A percentile compares a stretch with the other conserved stretches of the same genome.
phyloP scores from a whole-genome alignment of 2,888 invertebrate genomes.

The Cartodere bifasciata region DNA sequence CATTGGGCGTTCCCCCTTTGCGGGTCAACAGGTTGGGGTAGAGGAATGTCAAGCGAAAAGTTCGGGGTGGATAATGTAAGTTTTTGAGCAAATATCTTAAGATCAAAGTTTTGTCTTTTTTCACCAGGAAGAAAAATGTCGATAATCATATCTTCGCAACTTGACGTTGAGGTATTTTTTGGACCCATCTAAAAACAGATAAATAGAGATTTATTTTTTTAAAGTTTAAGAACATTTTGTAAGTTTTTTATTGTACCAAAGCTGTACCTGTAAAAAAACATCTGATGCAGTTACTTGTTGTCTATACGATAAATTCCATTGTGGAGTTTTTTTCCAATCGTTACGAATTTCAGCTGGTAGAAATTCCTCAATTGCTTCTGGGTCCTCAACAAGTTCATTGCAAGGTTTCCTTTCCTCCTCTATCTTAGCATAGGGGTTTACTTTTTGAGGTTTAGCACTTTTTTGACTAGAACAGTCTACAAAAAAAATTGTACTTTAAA shows the following conservation, averaged over 20 bases:
- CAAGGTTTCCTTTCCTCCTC: slow-evolving; percentile 29
- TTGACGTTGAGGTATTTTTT: slow-evolving; percentile 24
- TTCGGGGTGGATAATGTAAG: slow-evolving; percentile 51
- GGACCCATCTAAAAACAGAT: slow-evolving; percentile 23
- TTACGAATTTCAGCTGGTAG: slow-evolving; percentile 39
- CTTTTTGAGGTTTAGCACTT: slow-evolving; percentile 36
- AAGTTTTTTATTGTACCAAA: slow-evolving; percentile 3
- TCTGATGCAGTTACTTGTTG: slow-evolving; percentile 79
- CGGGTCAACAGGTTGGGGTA: slow-evolving; percentile 73
- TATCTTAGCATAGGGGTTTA: slow-evolving; percentile 13
- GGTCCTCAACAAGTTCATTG: slow-evolving; percentile 42
- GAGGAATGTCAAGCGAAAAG: slow-evolving; percentile 57
- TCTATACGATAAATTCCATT: slow-evolving; percentile 70
- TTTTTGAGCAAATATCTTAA: slow-evolving; percentile 49
- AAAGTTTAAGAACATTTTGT: slow-evolving; percentile 1
- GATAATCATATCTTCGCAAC: slow-evolving; percentile 66
- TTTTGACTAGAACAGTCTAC: slow-evolving; percentile 11
- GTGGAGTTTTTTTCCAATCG: slow-evolving; percentile 53
- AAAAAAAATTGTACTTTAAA: neutral
- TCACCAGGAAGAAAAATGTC: slow-evolving; percentile 65
- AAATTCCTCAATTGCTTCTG: slow-evolving; percentile 10
- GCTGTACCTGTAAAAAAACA: slow-evolving; percentile 62
- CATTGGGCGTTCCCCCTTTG: slow-evolving; percentile 72
- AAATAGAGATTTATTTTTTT: slow-evolving; percentile 2
- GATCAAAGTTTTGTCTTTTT: slow-evolving; percentile 57